These are phyloP conservation scores for Nesogale talazaci DNA, from an alignment of 2,113 vertebrate genomes.

Conservation along the genomic window DNA sequence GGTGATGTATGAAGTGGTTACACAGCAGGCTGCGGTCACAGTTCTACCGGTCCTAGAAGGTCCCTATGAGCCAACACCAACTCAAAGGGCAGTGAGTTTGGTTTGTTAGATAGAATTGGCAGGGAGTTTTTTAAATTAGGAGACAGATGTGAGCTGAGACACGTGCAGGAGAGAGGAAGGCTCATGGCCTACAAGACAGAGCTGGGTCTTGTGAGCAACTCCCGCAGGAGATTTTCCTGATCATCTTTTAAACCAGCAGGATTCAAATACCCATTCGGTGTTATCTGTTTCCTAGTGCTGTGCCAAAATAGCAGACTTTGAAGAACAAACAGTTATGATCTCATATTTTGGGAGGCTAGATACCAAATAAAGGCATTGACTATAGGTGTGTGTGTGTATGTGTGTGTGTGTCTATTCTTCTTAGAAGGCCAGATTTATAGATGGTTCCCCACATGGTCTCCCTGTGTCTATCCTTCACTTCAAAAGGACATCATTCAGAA, in stretches of 20 bases:
- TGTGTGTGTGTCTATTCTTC: neutral
- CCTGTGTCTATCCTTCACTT: neutral
- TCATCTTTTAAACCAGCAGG: neutral
- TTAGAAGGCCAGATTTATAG: neutral
- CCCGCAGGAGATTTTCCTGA: neutral
- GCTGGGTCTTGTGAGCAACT: neutral
- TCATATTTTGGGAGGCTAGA: neutral
- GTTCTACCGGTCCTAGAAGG: no score
- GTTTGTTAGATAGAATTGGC: no score
- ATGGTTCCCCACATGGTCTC: neutral
- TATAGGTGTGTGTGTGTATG: neutral
- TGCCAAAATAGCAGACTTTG: neutral
- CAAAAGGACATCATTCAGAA: neutral
- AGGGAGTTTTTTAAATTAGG: no score
- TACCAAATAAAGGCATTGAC: neutral
- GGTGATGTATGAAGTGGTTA: no score
- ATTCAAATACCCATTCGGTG: neutral
- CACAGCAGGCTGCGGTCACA: no score
- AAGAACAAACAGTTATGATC: neutral
- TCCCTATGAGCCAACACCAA: no score
- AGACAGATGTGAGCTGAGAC: neutral
- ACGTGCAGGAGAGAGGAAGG: neutral
- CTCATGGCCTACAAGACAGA: neutral
- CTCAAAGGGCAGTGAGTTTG: no score
- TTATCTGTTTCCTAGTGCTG: neutral